phyloP scores from a whole-genome alignment of 2,888 invertebrate genomes.

The Gryllus longicercus region DNA sequence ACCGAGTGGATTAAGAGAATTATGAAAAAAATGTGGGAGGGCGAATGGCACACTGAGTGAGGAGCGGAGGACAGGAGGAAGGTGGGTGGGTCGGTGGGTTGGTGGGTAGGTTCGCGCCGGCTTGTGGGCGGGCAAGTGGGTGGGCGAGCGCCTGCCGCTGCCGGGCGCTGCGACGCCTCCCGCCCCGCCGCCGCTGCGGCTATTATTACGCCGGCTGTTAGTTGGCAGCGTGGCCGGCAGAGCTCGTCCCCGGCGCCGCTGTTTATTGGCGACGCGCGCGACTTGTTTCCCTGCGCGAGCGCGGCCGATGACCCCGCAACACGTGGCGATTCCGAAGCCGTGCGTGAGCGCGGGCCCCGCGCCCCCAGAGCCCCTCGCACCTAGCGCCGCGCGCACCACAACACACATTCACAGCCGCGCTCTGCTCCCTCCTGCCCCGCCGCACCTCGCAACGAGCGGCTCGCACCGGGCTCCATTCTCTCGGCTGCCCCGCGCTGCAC shows the following conservation, averaged over 20 bases:
- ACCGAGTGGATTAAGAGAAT: neutral
- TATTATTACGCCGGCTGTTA: conserved; percentile 8
- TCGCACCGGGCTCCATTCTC: too few species aligned
- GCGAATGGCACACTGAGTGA: neutral
- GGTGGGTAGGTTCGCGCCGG: too few species aligned
- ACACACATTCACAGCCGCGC: neutral
- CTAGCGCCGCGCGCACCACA: neutral
- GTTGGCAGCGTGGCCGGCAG: neutral
- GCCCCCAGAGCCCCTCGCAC: neutral
- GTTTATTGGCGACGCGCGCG: neutral
- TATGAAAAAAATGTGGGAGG: neutral
- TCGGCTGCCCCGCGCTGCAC: too few species aligned
- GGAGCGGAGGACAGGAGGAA: neutral
- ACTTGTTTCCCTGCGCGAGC: conserved; percentile 7
- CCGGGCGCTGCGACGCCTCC: neutral
- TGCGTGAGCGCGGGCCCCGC: neutral
- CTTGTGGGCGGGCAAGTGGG: too few species aligned
- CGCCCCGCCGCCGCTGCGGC: neutral
- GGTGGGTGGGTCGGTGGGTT: too few species aligned
- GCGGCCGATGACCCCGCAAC: conserved; percentile 17
- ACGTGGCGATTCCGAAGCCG: conserved; percentile 17
- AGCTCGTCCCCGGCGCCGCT: neutral
- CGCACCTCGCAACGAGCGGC: too few species aligned
- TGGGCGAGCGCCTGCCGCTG: too few species aligned
- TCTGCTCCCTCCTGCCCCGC: neutral